Percentiles rank a stretch among this genome's conserved stretches.
These are phyloP conservation scores for Cinclus mexicanus DNA, from an alignment of 2,113 vertebrate genomes.

Conservation along the genomic window DNA sequence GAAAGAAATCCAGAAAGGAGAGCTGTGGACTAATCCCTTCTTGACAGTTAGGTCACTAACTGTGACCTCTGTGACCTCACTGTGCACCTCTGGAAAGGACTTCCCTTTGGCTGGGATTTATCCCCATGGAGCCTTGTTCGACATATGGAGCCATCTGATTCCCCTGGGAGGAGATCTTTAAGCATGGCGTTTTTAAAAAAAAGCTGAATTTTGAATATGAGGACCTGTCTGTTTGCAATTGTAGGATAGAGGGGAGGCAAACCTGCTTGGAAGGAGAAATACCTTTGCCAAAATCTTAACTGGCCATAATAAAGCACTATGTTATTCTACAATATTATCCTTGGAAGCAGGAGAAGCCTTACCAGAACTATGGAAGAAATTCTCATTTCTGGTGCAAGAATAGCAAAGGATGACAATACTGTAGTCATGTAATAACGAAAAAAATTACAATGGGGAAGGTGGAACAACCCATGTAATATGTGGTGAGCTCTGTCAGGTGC, in stretches of 20 bases:
- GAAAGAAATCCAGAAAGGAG: not conserved
- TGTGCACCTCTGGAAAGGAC: not conserved
- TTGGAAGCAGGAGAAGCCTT: not conserved
- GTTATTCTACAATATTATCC: not conserved
- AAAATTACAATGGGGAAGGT: not conserved
- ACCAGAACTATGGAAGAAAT: not conserved
- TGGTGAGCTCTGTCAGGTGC: not conserved
- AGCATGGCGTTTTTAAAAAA: not conserved
- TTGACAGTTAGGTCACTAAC: not conserved
- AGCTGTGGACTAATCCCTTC: not conserved
- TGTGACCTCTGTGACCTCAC: not conserved
- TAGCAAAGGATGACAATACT: not conserved
- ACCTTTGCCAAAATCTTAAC: not conserved
- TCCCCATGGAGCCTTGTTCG: accelerated
- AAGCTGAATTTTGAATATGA: not conserved
- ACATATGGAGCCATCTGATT: not conserved
- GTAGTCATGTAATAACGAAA: not conserved
- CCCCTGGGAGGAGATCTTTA: not conserved
- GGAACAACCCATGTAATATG: not conserved
- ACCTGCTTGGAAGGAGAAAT: not conserved
- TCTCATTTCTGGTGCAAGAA: not conserved
- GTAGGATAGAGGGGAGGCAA: not conserved
- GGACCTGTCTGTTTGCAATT: not conserved
- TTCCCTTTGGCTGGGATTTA: not conserved
- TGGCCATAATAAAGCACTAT: not conserved